Conservation (phyloP, 2,888 invertebrate genomes). For the Apocheima hispidaria region DNA sequence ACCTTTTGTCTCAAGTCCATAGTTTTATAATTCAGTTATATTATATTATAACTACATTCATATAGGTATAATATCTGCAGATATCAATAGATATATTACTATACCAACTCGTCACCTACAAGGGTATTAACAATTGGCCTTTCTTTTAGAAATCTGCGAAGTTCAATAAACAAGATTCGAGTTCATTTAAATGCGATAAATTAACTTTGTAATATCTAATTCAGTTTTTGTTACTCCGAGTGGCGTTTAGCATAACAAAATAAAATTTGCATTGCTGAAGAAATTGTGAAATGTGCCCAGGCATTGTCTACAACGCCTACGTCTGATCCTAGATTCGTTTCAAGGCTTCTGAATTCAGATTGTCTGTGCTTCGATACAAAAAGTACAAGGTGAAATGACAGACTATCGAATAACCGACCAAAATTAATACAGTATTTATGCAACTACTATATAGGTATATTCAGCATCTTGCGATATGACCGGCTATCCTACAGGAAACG, state of each 20-base stretch:
- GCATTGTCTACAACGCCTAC: conserved; percentile 33
- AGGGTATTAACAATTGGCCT: neutral
- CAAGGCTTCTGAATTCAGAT: conserved; percentile 25
- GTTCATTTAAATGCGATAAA: conserved; percentile 1
- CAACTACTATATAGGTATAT: neutral
- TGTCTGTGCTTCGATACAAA: conserved; percentile 14
- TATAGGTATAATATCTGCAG: too few species aligned
- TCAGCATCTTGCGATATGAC: neutral
- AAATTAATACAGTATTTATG: conserved; percentile 8
- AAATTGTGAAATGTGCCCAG: conserved; percentile 40
- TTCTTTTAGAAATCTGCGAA: neutral
- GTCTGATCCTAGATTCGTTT: conserved; percentile 22
- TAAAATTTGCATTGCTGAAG: conserved; percentile 38
- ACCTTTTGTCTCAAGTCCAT: too few species aligned
- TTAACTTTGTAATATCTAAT: conserved; percentile 10
- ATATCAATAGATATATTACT: too few species aligned
- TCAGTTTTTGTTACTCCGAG: conserved; percentile 25
- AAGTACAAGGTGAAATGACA: conserved; percentile 23
- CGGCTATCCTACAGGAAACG: too few species aligned
- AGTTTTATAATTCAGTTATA: too few species aligned
- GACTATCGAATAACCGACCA: conserved; percentile 16
- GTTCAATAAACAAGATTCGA: neutral
- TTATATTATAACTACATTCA: too few species aligned
- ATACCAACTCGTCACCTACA: too few species aligned
- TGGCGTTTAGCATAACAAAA: conserved; percentile 39